Conservation (phyloP, 2,113 vertebrate genomes). For the Sakesphorus luctuosus region DNA sequence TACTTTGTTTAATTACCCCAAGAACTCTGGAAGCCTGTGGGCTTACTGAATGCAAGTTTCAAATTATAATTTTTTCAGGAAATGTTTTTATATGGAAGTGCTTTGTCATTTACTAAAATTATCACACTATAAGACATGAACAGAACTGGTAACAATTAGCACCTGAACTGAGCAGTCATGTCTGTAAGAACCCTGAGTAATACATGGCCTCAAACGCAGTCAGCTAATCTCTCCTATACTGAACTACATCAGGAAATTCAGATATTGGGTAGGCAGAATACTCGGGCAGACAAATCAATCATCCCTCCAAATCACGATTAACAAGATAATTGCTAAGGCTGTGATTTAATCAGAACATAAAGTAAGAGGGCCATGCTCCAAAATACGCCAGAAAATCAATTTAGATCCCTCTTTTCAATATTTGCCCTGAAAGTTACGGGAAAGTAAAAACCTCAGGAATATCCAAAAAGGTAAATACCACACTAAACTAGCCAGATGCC, state of each 20-base stretch:
- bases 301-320: neutral
- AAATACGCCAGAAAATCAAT: neutral
- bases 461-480: neutral
- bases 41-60: neutral
- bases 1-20: neutral
- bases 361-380: neutral
- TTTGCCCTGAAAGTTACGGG: neutral
- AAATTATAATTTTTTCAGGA: neutral
- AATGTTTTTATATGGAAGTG: neutral
- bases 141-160: neutral
- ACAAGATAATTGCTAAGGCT: neutral
- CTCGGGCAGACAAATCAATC: accelerated
- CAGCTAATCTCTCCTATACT: neutral
- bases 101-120: neutral
- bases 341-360: neutral
- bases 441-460: neutral
- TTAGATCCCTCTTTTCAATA: neutral
- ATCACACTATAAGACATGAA: neutral
- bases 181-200: neutral
- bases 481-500: neutral
- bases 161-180: neutral
- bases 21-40: neutral
- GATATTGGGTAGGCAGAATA: neutral
- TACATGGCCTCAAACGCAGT: neutral
- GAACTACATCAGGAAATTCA: neutral